Conservation (phyloP, 1,140 invertebrate species). For the Battus philenor region DNA sequence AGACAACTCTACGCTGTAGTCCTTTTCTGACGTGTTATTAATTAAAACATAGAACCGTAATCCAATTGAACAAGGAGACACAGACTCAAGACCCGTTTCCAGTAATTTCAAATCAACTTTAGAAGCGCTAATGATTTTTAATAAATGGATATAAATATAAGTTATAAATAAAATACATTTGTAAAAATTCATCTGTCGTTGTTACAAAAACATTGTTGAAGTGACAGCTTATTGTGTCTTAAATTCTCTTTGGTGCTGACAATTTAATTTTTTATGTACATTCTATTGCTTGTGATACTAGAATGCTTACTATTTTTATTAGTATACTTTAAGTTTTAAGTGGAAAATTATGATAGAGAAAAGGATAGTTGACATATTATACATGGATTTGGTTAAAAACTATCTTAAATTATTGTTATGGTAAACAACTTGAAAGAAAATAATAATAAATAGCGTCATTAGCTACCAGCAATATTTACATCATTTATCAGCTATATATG, state of each 20-base stretch:
- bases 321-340: no score
- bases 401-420: no score
- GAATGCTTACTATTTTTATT: no score
- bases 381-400: no score
- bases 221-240: slow-evolving; percentile 1
- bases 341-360: no score
- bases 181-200: slow-evolving; percentile 36
- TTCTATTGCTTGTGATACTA: neutral
- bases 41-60: slow-evolving; percentile 39
- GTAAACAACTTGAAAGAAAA: no score
- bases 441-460: no score
- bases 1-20: slow-evolving; percentile 32
- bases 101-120: slow-evolving; percentile 25
- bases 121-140: slow-evolving; percentile 17
- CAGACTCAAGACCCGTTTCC: slow-evolving; percentile 23
- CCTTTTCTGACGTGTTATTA: slow-evolving; percentile 37
- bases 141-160: slow-evolving; percentile 33
- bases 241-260: no score
- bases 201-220: slow-evolving; percentile 13
- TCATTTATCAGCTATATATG: no score
- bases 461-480: no score
- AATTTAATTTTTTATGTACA: neutral
- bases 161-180: slow-evolving; percentile 24
- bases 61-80: slow-evolving; percentile 27
- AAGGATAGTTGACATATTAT: no score